phyloP scores from a whole-genome alignment of 1,140 invertebrate genomes.

The Microplitis demolitor region DNA sequence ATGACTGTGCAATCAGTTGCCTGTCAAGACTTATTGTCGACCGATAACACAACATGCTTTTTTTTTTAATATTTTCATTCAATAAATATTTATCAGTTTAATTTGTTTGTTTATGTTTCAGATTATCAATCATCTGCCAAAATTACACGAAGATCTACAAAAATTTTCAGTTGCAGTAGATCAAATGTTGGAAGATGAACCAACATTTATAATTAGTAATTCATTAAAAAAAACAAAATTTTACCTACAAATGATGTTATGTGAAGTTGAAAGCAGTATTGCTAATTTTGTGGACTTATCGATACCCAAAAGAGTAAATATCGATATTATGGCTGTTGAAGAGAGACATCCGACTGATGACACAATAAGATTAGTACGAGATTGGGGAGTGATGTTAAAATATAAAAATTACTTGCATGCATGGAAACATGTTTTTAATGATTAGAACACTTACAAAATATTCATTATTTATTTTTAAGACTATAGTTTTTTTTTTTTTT shows the following conservation, averaged over 20 bases:
- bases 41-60: conserved; percentile 36
- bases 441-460: background rate
- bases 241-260: conserved; percentile 52
- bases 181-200: conserved; percentile 52
- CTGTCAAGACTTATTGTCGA: conserved; percentile 31
- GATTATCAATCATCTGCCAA: conserved; percentile 53
- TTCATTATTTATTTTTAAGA: no score
- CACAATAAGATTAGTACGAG: conserved; percentile 53
- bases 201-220: conserved; percentile 28
- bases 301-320: conserved; percentile 44
- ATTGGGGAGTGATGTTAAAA: conserved; percentile 59
- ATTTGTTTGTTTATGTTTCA: conserved; percentile 37
- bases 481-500: no score
- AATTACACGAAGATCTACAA: conserved; percentile 56
- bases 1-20: conserved; percentile 51
- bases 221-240: conserved; percentile 45
- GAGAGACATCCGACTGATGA: conserved; percentile 53
- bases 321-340: conserved; percentile 51
- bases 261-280: conserved; percentile 57
- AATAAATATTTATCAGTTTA: background rate
- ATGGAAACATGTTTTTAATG: conserved; percentile 54
- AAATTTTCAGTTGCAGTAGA: conserved; percentile 60
- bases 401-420: conserved; percentile 58
- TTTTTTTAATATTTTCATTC: background rate
- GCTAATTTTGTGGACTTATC: conserved; percentile 36